Evolutionary conservation across 2,113 vertebrate species (phyloP).

Genomic region (Oryctolagus cuniculus): mOryCun1.1 NC_091434.1:152593501-152594000

Average conservation of each 20-base stretch:
- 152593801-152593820: constrained; percentile 1
- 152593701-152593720: neutral
- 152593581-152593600: constrained; percentile 3
- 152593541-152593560: neutral
- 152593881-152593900: neutral
- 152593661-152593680: neutral
- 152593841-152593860: neutral
- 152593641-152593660: constrained; percentile 19
- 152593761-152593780: neutral
- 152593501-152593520: constrained; percentile 34
- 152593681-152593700: neutral
- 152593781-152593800: constrained; percentile 24
- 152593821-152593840: neutral
- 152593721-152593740: constrained; percentile 20
- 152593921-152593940: constrained; percentile 56
- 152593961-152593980: neutral
- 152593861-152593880: neutral
- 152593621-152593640: constrained; percentile 57
- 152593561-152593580: neutral
- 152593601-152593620: neutral
- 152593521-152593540: constrained; percentile 47
- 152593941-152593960: constrained; percentile 5
- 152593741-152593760: neutral
- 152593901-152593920: neutral
- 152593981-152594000: neutral